Evolutionary conservation across 2,888 invertebrate species (phyloP).

Genomic region (Pheosia gnoma): DNA sequence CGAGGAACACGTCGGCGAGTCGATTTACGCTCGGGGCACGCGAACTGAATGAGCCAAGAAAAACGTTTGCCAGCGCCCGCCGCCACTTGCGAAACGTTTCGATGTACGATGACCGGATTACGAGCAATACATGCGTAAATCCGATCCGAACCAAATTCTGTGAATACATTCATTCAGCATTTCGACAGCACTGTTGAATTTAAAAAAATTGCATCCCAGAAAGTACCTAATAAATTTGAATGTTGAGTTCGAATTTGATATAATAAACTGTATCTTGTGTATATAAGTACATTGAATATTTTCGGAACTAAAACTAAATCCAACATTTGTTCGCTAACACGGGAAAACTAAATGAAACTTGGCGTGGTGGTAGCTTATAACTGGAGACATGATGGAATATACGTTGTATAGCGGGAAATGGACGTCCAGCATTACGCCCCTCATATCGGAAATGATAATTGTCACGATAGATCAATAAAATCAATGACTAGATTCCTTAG

Average conservation of each 20-base stretch:
- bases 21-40: constrained; percentile 45
- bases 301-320: no score
- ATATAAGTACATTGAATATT: no score
- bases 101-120: constrained; percentile 4
- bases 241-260: no score
- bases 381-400: no score
- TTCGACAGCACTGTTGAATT: no score
- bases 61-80: constrained; percentile 46
- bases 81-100: constrained; percentile 39
- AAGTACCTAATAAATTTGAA: no score
- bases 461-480: background rate
- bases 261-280: no score
- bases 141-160: background rate
- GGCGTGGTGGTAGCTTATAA: no score
- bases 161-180: background rate
- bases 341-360: no score
- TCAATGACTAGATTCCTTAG: background rate
- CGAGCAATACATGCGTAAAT: constrained; percentile 5
- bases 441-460: background rate
- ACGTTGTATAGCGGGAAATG: no score
- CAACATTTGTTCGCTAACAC: no score
- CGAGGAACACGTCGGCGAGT: constrained; percentile 39
- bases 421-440: background rate
- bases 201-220: no score
- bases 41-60: constrained; percentile 52